Conservation (phyloP, 2,888 invertebrate species). For the Drosophila vallismaia region DNA sequence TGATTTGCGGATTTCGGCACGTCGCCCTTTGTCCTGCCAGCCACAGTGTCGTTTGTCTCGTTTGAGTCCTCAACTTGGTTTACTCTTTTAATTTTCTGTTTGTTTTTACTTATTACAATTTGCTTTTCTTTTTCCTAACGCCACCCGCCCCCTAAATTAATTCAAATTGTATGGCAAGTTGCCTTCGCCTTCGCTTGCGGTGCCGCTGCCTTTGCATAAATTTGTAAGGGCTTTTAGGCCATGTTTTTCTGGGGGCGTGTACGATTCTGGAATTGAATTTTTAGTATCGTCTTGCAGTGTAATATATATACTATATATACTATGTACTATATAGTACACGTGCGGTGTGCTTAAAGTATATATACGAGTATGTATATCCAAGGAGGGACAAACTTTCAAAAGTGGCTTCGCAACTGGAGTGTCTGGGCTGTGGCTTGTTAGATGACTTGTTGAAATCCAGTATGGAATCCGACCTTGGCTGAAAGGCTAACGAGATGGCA, state of each 20-base stretch:
- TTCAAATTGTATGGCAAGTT: constrained; percentile 44
- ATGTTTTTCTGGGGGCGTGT: constrained; percentile 22
- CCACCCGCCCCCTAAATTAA: constrained; percentile 47
- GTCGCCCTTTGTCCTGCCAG: constrained; percentile 38
- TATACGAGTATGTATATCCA: too few species aligned
- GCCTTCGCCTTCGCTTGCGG: constrained; percentile 13
- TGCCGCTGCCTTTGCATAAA: constrained; percentile 36
- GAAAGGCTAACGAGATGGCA: constrained; percentile 6
- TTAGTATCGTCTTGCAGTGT: constrained; percentile 31
- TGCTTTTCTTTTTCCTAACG: constrained; percentile 37
- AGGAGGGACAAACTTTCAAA: constrained; percentile 32
- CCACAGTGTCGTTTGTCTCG: too few species aligned
- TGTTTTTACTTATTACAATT: constrained; percentile 70
- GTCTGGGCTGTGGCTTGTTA: constrained; percentile 22
- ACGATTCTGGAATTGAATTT: constrained; percentile 47
- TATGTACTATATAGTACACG: not conserved
- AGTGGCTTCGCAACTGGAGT: constrained; percentile 21
- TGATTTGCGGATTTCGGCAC: constrained; percentile 70
- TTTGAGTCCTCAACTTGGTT: constrained; percentile 27
- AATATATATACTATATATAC: not conserved
- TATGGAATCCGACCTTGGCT: constrained; percentile 29
- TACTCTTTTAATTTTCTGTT: constrained; percentile 70
- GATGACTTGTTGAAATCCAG: constrained; percentile 35
- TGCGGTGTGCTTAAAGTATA: not conserved
- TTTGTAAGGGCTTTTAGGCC: constrained; percentile 38